Evolutionary conservation across 2,113 vertebrate species (phyloP).

Genomic region (Bujurquina vittata): DNA sequence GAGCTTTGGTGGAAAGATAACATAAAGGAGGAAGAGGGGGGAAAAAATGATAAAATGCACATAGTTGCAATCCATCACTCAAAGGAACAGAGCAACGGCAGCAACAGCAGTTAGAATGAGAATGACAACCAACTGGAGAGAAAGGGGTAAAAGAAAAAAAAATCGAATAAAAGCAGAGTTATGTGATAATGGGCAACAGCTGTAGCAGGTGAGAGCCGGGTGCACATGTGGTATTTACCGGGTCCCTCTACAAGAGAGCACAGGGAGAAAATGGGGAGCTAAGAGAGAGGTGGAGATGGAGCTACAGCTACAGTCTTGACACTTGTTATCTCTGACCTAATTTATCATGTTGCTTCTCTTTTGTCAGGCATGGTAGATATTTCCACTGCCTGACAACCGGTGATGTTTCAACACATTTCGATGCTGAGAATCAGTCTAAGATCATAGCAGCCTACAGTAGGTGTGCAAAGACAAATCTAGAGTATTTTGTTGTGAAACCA

Average conservation of each 20-base stretch:
- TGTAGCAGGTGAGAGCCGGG: conserved; percentile 12
- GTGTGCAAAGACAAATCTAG: conserved; percentile 8
- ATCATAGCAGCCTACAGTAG: not conserved
- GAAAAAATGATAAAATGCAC: not conserved
- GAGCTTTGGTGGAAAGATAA: not conserved
- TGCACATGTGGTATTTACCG: conserved; percentile 2
- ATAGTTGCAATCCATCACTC: not conserved
- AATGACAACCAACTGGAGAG: conserved; percentile 4
- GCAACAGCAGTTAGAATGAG: not conserved
- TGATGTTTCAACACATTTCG: conserved; percentile 17
- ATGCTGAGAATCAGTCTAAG: conserved; percentile 10
- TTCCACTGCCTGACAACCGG: conserved; percentile 14
- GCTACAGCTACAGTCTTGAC: conserved; percentile 8
- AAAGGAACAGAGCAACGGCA: not conserved
- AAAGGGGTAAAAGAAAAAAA: conserved; percentile 4
- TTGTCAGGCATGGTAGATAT: conserved; percentile 30
- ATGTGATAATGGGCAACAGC: conserved; percentile 20
- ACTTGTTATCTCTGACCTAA: conserved; percentile 45
- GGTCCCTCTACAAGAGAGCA: not conserved
- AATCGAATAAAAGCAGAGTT: conserved; percentile 10
- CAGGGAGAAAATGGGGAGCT: conserved; percentile 14
- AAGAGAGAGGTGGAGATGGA: conserved; percentile 13
- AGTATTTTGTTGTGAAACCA: conserved; percentile 15
- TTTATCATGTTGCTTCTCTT: conserved; percentile 26
- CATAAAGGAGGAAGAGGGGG: not conserved